Evolutionary conservation across 2,888 invertebrate genomes (phyloP).

Genomic region (Ophion obscuratus): DNA sequence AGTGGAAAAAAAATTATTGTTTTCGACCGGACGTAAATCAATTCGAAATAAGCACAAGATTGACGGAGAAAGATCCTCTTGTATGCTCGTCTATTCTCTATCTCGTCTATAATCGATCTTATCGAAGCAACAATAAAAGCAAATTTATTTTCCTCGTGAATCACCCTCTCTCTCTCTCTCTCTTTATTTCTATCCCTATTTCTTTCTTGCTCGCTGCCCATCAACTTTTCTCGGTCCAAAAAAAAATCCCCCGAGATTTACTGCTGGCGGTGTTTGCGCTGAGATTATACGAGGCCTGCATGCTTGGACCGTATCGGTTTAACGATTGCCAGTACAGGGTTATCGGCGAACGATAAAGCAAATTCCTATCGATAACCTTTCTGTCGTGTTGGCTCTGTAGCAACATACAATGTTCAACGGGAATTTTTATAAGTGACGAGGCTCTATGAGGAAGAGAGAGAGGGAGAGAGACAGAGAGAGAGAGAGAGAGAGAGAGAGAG

Average conservation of each 20-base stretch:
- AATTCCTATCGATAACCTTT: slow-evolving; percentile 38
- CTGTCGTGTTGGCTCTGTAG: slow-evolving; percentile 9
- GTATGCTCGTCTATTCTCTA: too few relatives aligned
- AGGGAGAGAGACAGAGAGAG: neutral
- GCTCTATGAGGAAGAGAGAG: neutral
- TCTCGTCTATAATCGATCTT: too few relatives aligned
- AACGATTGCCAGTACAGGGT: slow-evolving; percentile 35
- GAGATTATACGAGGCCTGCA: neutral
- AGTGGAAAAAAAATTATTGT: too few relatives aligned
- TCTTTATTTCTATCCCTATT: too few relatives aligned
- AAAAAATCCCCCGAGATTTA: neutral
- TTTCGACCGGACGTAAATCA: too few relatives aligned
- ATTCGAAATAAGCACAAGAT: too few relatives aligned
- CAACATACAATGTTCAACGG: neutral
- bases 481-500: too few relatives aligned
- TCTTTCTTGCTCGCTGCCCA: too few relatives aligned
- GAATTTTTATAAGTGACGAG: neutral
- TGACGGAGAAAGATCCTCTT: too few relatives aligned
- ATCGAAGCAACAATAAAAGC: too few relatives aligned
- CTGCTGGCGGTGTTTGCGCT: neutral
- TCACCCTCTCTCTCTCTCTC: too few relatives aligned
- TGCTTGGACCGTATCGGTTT: neutral
- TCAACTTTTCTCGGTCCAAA: neutral
- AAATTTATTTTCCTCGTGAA: too few relatives aligned
- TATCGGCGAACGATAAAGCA: slow-evolving; percentile 48